A percentile compares a stretch with the other conserved stretches of the same genome.
Evolutionary conservation across 2,888 invertebrate genomes (phyloP).

Genomic region (Psylliodes chrysocephalus): DNA sequence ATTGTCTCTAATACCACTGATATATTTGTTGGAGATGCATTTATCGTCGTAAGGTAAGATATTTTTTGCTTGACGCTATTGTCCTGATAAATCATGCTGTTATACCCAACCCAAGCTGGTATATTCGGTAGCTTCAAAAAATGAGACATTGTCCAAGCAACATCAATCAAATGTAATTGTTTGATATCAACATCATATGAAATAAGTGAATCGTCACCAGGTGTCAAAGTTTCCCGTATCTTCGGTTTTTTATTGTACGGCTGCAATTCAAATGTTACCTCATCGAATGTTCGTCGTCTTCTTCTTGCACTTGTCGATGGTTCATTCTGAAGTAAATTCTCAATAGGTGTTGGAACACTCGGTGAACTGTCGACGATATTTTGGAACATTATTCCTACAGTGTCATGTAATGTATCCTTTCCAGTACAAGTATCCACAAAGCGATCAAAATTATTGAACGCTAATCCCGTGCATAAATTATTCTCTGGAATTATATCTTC

Average conservation of each 20-base stretch:
- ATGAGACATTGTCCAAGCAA: not conserved
- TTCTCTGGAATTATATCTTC: constrained; percentile 23
- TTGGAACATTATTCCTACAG: constrained; percentile 21
- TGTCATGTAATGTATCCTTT: too few species aligned
- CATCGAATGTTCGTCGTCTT: constrained; percentile 29
- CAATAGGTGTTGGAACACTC: not conserved
- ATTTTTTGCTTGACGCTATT: constrained; percentile 45
- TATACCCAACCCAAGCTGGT: constrained; percentile 53
- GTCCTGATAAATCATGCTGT: constrained; percentile 38
- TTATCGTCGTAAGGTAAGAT: constrained; percentile 50
- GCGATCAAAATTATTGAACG: constrained; percentile 40
- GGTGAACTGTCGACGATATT: not conserved
- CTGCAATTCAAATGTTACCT: constrained; percentile 14
- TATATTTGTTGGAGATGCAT: constrained; percentile 54
- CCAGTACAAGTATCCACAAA: constrained; percentile 37
- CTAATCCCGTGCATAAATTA: constrained; percentile 31
- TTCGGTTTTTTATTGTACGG: constrained; percentile 1
- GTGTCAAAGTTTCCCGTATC: not conserved
- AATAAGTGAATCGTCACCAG: not conserved
- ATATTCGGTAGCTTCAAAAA: constrained; percentile 16
- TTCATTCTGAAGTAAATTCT: not conserved
- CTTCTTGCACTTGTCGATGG: not conserved
- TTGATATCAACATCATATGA: not conserved
- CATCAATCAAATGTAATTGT: not conserved
- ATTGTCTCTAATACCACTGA: too few species aligned